A percentile compares a stretch with the other conserved stretches of the same genome.
Evolutionary conservation across 2,888 invertebrate genomes (phyloP).

Genomic region (Cheilosia soror): DNA sequence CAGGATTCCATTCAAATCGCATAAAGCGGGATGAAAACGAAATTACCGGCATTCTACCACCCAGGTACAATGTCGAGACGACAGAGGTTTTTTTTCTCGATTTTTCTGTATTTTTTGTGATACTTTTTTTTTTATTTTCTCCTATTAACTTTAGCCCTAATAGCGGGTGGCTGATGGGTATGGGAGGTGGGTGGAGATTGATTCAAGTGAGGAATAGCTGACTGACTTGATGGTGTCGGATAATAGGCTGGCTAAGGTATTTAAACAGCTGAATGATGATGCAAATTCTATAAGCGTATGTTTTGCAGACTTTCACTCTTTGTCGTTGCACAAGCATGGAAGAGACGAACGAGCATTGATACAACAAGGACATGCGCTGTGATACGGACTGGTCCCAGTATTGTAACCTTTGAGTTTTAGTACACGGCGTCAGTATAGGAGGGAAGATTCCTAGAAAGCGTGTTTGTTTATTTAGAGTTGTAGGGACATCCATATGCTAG

Average conservation of each 20-base stretch:
- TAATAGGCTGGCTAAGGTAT: constrained; percentile 65
- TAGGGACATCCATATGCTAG: neutral
- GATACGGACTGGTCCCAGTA: constrained; percentile 40
- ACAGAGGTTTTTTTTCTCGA: constrained; percentile 12
- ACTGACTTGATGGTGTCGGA: constrained; percentile 62
- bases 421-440: neutral
- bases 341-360: neutral
- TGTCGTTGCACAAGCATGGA: neutral
- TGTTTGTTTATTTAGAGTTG: constrained; percentile 47
- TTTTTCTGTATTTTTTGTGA: constrained; percentile 12
- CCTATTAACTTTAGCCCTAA: constrained; percentile 36
- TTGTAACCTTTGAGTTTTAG: constrained; percentile 53
- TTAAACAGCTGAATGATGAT: constrained; percentile 62
- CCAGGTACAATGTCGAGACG: constrained; percentile 59
- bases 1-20: constrained; percentile 67
- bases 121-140: constrained; percentile 19
- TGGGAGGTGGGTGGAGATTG: neutral
- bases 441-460: neutral
- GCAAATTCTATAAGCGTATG: constrained; percentile 32
- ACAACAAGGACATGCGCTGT: constrained; percentile 25
- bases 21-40: constrained; percentile 67
- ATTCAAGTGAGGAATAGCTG: constrained; percentile 54
- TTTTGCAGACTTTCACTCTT: constrained; percentile 71
- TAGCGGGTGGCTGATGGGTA: constrained; percentile 4
- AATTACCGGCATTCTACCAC: constrained; percentile 71